Evolutionary conservation across 2,888 invertebrate genomes (phyloP), one percentile per base, ranked within the genome.

Genomic region (Pemphredon lugubris): DNA sequence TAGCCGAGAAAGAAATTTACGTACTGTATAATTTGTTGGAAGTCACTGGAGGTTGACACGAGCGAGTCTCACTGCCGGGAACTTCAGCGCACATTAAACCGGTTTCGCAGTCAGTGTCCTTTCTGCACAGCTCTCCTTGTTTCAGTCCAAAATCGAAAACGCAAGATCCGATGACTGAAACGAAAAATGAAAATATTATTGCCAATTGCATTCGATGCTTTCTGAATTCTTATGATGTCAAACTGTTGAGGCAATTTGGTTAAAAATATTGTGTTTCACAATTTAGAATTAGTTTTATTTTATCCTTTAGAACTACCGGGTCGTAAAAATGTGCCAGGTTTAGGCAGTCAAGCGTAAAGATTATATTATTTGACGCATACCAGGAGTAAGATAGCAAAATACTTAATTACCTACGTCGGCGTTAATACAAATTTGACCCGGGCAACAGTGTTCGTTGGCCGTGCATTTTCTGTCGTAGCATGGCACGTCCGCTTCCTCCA

Each of bases 51-150:
- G 95, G 94, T 79, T 95, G 94, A 91, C 96, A 97, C 1, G 96
- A 94, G 87, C 95, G 93, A 21, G 92, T 91, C 55, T 91, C 92
- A 88, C 94, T 94, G 73, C 93, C 93, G 2, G 93, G 93, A 0
- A 93, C 92, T 70, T 94, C 94, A 72, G 94, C 93, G 90, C 96
- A 97, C 77, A 95, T 92, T 37, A 96, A 91, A 47, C 96, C 96
- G 47, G 95, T 94, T 82, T 96, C 96, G 78, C 96, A 97, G 87
- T 97, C 96, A 82, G 94, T 94, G 90, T 96, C 96, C 50, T 94
- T 92, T 84, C 94, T 93, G 90, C 96, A 97, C 6, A 95, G 92
- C 87, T 96, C 96, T 0, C 96, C 96, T 40, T 95, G 93, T 80
- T 96, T 95, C 18, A 95, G 92, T 0, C 96, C 96, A 63, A 93